phyloP scores from a whole-genome alignment of 2,797 vertebrate species.

The Sebastes ruberrimus region DNA sequence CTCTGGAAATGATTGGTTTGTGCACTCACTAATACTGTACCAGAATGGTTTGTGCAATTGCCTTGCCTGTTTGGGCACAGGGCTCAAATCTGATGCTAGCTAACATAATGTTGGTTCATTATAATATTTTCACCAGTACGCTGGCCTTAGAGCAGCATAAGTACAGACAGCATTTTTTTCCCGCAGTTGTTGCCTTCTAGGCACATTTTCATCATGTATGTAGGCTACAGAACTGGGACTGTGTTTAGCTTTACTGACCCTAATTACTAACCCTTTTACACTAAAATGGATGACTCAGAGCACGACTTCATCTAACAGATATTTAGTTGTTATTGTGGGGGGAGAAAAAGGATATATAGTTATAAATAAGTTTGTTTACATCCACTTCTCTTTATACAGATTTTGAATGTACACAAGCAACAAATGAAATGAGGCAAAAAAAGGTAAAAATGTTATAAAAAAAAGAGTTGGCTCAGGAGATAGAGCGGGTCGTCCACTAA shows the following conservation, averaged over 20 bases:
- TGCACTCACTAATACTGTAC: neutral
- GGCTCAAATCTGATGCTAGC: neutral
- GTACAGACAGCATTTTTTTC: neutral
- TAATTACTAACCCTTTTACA: neutral
- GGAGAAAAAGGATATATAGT: neutral
- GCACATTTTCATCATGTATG: neutral
- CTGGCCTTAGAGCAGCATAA: neutral
- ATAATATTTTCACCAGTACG: neutral
- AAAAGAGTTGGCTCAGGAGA: neutral
- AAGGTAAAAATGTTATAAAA: neutral
- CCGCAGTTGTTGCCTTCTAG: too few relatives aligned
- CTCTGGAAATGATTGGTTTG: neutral
- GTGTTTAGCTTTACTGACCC: too few relatives aligned
- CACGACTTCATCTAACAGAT: neutral
- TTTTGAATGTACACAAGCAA: neutral
- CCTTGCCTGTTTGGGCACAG: neutral
- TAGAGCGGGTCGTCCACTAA: neutral
- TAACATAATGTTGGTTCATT: neutral
- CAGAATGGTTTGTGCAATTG: neutral
- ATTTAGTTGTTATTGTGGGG: neutral
- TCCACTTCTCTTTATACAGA: neutral
- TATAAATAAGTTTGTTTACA: neutral
- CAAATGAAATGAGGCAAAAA: neutral
- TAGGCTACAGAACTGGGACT: neutral
- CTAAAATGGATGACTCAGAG: neutral